Evolutionary conservation across 2,888 invertebrate species (phyloP).

Genomic region (Unio delphinus): DNA sequence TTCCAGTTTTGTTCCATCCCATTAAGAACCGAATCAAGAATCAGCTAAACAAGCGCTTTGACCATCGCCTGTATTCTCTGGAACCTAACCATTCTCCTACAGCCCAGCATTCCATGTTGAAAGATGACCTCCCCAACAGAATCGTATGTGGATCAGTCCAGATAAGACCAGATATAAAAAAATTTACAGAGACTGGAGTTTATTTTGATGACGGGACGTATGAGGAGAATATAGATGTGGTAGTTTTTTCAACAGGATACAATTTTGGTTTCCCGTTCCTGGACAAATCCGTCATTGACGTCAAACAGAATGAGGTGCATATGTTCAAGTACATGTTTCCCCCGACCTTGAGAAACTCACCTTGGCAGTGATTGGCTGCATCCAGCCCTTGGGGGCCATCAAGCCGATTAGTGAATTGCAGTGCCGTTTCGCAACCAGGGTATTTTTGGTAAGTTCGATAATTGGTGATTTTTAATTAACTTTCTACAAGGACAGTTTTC

Average conservation of each 20-base stretch:
- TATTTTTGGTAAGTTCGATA: constrained; percentile 60
- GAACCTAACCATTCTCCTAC: constrained; percentile 66
- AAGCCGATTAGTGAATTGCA: constrained; percentile 74
- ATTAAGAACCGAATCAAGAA: constrained; percentile 7
- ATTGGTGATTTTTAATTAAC: no score
- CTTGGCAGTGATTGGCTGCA: constrained; percentile 72
- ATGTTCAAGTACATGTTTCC: constrained; percentile 72
- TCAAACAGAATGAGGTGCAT: constrained; percentile 60
- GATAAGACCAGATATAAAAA: constrained; percentile 61
- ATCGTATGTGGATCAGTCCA: constrained; percentile 67
- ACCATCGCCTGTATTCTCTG: constrained; percentile 68
- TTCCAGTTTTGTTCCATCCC: neutral
- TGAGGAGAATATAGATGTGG: constrained; percentile 65
- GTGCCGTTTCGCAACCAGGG: constrained; percentile 70
- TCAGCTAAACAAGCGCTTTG: constrained; percentile 58
- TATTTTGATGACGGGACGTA: constrained; percentile 63
- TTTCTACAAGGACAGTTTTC: neutral
- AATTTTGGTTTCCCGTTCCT: constrained; percentile 72
- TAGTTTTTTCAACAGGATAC: constrained; percentile 70
- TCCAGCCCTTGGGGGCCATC: constrained; percentile 73
- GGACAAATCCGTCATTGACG: constrained; percentile 56
- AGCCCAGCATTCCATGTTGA: constrained; percentile 69
- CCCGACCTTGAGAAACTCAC: constrained; percentile 65
- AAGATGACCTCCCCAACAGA: constrained; percentile 71
- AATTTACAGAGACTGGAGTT: constrained; percentile 58